phyloP scores from a whole-genome alignment of 2,113 vertebrate genomes.

The Pundamilia nyererei region DNA sequence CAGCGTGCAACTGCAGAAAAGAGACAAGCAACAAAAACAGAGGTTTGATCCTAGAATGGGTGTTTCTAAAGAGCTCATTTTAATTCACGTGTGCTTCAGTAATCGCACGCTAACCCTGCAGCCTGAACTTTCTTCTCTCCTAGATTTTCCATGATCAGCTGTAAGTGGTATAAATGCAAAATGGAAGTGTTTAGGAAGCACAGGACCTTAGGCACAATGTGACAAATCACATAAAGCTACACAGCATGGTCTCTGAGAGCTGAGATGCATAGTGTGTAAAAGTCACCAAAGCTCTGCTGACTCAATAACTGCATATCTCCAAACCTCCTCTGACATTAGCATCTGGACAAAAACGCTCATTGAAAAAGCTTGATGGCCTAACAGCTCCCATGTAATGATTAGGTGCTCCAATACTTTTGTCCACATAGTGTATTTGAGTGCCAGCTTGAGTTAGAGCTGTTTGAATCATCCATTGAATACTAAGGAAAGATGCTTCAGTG shows the following conservation, averaged over 20 bases:
- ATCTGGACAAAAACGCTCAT: not conserved
- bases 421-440: not conserved
- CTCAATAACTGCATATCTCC: too few relatives aligned
- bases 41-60: not conserved
- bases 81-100: not conserved
- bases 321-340: not conserved
- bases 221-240: not conserved
- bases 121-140: not conserved
- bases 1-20: not conserved
- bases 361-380: not conserved
- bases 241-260: not conserved
- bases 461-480: not conserved
- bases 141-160: not conserved
- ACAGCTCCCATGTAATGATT: not conserved
- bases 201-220: not conserved
- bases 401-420: not conserved
- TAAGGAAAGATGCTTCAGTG: not conserved
- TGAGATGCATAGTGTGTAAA: not conserved
- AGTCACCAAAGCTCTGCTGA: not conserved
- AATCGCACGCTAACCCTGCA: not conserved
- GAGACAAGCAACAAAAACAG: not conserved
- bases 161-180: not conserved
- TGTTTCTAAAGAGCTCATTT: not conserved
- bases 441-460: not conserved
- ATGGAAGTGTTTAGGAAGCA: not conserved